Percentiles rank a stretch among this genome's conserved stretches.
Conservation (phyloP, 2,888 invertebrate species). For the Hoplodrina ambigua region DNA sequence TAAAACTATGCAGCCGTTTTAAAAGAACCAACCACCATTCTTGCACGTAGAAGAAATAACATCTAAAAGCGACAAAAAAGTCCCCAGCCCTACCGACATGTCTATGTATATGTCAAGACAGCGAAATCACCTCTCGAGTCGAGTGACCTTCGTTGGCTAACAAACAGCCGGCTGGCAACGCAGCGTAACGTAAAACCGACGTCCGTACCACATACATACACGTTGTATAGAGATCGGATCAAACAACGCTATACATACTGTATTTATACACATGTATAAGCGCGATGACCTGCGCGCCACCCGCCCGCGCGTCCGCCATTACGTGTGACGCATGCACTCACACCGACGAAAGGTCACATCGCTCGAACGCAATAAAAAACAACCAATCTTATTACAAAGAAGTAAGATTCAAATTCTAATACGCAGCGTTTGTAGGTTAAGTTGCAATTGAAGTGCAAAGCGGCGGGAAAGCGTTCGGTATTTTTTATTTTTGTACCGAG, state of each 20-base stretch:
- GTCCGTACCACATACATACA: slow-evolving; percentile 71
- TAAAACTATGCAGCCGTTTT: slow-evolving; percentile 9
- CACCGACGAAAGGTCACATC: slow-evolving; percentile 71
- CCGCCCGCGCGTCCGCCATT: slow-evolving; percentile 74
- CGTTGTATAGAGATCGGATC: slow-evolving; percentile 72
- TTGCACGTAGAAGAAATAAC: slow-evolving; percentile 51
- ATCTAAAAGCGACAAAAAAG: slow-evolving; percentile 47
- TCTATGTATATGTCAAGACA: slow-evolving; percentile 62
- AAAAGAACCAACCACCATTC: slow-evolving; percentile 35
- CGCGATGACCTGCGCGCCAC: slow-evolving; percentile 86
- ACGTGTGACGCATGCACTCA: slow-evolving; percentile 82
- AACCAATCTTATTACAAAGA: slow-evolving; percentile 60
- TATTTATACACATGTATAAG: slow-evolving; percentile 74
- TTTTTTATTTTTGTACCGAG: slow-evolving; percentile 82
- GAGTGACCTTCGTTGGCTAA: slow-evolving; percentile 83
- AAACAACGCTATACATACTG: slow-evolving; percentile 72
- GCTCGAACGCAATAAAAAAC: slow-evolving; percentile 52
- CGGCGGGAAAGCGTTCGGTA: slow-evolving; percentile 82
- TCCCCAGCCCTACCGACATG: slow-evolving; percentile 18
- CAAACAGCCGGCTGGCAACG: slow-evolving; percentile 85
- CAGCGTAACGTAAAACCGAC: slow-evolving; percentile 79
- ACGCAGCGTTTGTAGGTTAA: slow-evolving; percentile 65
- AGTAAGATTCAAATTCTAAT: slow-evolving; percentile 62
- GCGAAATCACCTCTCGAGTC: slow-evolving; percentile 71
- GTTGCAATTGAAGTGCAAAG: slow-evolving; percentile 61